phyloP scores from a whole-genome alignment of 2,113 vertebrate species.

The Lepus timidus region DNA sequence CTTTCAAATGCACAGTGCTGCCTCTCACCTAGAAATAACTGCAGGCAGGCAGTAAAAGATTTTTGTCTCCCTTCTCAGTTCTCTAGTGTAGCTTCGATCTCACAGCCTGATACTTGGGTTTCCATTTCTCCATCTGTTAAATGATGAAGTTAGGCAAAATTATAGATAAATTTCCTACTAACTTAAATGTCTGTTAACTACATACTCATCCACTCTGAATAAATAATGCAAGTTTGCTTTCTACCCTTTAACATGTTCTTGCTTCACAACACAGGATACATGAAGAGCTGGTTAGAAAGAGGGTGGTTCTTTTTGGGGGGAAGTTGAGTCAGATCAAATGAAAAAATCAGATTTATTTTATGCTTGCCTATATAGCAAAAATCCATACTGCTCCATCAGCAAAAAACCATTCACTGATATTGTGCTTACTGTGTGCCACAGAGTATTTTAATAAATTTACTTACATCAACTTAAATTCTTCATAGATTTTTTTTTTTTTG shows the following conservation, averaged over 20 bases:
- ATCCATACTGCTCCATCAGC: neutral
- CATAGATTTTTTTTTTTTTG: neutral
- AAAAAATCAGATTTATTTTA: conserved; percentile 49
- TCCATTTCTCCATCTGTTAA: conserved; percentile 13
- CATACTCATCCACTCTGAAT: neutral
- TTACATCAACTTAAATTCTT: neutral
- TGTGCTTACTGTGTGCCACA: neutral
- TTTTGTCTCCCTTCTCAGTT: neutral
- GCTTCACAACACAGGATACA: neutral
- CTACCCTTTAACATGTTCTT: neutral
- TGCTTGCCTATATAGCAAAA: neutral
- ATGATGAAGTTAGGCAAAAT: neutral
- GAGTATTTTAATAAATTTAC: conserved; percentile 35
- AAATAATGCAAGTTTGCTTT: neutral
- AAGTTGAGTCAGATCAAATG: neutral
- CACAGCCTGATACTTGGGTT: neutral
- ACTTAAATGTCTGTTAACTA: neutral
- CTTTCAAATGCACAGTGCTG: neutral
- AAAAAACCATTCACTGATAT: neutral
- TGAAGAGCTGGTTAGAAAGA: neutral
- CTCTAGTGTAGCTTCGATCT: neutral
- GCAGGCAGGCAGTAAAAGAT: neutral
- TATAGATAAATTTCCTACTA: neutral
- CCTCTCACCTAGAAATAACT: neutral
- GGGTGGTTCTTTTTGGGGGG: neutral